Evolutionary conservation across 1,140 invertebrate genomes (phyloP), one percentile per base, ranked within the genome.

Genomic region (Pseudomyrmex cubaensis): DNA sequence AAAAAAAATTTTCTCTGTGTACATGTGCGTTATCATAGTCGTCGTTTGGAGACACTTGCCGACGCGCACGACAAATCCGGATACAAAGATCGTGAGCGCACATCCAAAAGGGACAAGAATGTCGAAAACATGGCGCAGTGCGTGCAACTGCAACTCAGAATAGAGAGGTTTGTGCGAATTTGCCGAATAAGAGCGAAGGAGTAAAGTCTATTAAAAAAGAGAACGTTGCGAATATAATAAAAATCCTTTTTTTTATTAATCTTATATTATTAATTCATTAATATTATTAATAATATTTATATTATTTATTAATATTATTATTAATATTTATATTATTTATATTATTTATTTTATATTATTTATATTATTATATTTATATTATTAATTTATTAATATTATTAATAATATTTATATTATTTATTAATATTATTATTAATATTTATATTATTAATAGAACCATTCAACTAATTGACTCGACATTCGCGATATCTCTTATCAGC

Each of bases 121-220:
- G 8, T 63, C 54, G 3, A 52, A 7, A 52, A 76, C 9, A 10
- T 66, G 12, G 1, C 20, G 10, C 46, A 76, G 44, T 66, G 74
- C 15, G n/a, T 76, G 59, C 74, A 76, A 12, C 61, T 76, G 4
- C 61, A 76, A 54, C 5, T 66, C 61, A 76, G 74, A 66, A 66
- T 54, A 76, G 74, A 76, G 9, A 76, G 61, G 74, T 76, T 66
- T 0, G 20, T 76, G 20, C 52, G 63, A 59, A 63, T 74, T 13
- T 13, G 57, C n/a, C 7, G 4, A 25, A 12, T 22, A 9, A 2
- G 9, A n/a, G 46, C 44, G 2, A 25, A 35, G 5, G 5, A 35
- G 35, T 35, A 8, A 76, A n/a, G 12, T 17, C 2, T 52, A 52
- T 35, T 25, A 2, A 2, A 25, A 25, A 25, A 25, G 25, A 25